Evolutionary conservation across 2,888 invertebrate genomes (phyloP), one percentile per base, ranked within the genome.

Genomic region (Callyntrura sp.): DNA sequence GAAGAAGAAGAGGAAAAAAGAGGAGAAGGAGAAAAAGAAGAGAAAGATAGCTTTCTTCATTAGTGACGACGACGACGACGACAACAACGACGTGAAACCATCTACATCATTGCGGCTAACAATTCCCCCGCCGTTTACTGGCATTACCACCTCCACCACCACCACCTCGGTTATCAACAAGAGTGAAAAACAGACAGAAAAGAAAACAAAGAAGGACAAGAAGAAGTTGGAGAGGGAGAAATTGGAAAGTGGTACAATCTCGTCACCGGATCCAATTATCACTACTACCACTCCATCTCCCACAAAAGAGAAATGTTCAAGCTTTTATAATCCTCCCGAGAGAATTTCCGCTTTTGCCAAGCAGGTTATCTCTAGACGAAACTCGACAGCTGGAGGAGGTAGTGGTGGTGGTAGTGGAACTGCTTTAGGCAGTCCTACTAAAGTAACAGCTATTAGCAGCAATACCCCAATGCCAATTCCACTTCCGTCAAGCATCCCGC

Each of bases 281-380:
- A 23, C 48, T n/a, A 51, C 48, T n/a, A 51, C 51, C 9, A 60
- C 79, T 35, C 23, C 60, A 20, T 43, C 79, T n/a, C 35, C 60
- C n/a, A 57, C 35, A 35, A 60, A 79, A 79, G 60, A 60, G 5
- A 60, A n/a, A 28, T 17, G 17, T 2, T 60, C 60, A 60, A 79
- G 76, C 55, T 88, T 78, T 28, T 83, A 76, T 57, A 84, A 68
- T 78, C 83, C 88, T 28, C 88, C 88, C 9, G 85, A 89, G 70
- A 84, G 89, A 57, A 89, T 89, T 70, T 89, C 89, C 12, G 89
- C 89, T 0, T 89, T 89, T 85, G 89, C 89, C 12, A 89, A 89
- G 48, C 89, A 89, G 79, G 89, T 79, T n/a, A 85, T 89, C 45
- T 84, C 89, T 0, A 65, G 89, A 48, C 28, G 89, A 25, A 78